These are phyloP conservation scores for Hypsibius dujardini DNA, from an alignment of 1,140 invertebrate species.

Conservation along the genomic window DNA sequence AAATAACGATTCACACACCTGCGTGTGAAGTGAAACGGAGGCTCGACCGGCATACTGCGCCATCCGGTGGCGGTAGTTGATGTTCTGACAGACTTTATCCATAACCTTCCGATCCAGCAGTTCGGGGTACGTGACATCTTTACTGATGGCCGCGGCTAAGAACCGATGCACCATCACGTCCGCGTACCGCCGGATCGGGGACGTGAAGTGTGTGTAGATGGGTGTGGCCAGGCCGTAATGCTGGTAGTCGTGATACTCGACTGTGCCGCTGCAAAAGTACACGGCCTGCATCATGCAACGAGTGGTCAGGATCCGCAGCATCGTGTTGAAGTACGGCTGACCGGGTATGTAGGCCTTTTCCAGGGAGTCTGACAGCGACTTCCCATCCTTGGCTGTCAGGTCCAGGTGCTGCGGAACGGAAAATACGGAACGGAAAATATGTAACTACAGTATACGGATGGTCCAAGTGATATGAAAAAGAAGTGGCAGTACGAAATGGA, in stretches of 20 bases:
- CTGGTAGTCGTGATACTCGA: constrained; percentile 46
- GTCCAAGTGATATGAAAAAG: constrained; percentile 47
- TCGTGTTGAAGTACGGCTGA: constrained; percentile 73
- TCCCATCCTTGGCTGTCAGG: constrained; percentile 31
- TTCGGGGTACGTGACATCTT: constrained; percentile 67
- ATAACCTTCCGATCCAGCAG: constrained; percentile 60
- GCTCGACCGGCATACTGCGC: constrained; percentile 92
- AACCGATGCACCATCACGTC: constrained; percentile 85
- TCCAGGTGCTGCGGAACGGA: constrained; percentile 42
- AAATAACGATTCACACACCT: constrained; percentile 41
- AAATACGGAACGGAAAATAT: constrained; percentile 48
- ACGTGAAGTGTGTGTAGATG: constrained; percentile 91
- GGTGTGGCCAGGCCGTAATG: constrained; percentile 80
- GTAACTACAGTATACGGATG: constrained; percentile 55
- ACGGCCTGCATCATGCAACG: constrained; percentile 97
- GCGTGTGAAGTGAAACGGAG: constrained; percentile 87
- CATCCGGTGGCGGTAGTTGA: constrained; percentile 87
- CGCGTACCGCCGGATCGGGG: constrained; percentile 80
- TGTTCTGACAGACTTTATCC: constrained; percentile 60
- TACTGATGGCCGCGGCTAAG: constrained; percentile 63
- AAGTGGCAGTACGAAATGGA: constrained; percentile 15
- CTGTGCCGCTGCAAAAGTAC: constrained; percentile 83
- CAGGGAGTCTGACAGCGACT: constrained; percentile 59
- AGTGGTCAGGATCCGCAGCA: constrained; percentile 83
- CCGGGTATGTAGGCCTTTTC: constrained; percentile 52